A percentile compares a stretch with the other conserved stretches of the same genome.
Evolutionary conservation across 2,113 vertebrate species (phyloP).

Genomic region (Halichoerus grypus): DNA sequence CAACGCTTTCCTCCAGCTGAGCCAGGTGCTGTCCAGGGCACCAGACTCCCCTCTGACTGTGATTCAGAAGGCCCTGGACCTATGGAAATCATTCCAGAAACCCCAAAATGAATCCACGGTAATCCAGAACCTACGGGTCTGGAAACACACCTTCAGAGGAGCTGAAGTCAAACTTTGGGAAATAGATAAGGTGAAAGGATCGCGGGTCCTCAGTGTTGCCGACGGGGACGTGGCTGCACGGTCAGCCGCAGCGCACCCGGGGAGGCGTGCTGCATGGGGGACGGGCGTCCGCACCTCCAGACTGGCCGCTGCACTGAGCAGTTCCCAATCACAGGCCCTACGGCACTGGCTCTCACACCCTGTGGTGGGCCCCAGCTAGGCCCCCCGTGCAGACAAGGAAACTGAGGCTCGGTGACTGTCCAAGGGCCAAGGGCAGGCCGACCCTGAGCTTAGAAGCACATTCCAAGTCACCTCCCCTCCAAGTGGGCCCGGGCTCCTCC

Average conservation of each 20-base stretch:
- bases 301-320: accelerated
- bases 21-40: background rate
- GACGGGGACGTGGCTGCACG: accelerated
- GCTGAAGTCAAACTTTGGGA: accelerated
- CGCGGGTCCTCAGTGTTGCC: accelerated
- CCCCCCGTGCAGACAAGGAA: background rate
- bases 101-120: no score
- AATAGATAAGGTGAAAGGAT: background rate
- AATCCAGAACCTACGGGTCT: background rate
- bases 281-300: no score
- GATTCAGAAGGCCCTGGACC: background rate
- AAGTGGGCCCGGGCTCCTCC: accelerated
- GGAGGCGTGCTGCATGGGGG: background rate
- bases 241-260: accelerated
- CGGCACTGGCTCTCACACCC: background rate
- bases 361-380: background rate
- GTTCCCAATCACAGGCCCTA: background rate
- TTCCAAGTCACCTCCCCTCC: accelerated
- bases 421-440: background rate
- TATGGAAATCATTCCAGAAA: background rate
- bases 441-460: no score
- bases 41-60: background rate
- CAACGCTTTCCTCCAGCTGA: background rate
- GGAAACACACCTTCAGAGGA: background rate
- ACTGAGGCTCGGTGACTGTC: background rate